These are phyloP conservation scores for Diglossa cyanea DNA, from an alignment of 2,797 vertebrate genomes.

Conservation along the genomic window DNA sequence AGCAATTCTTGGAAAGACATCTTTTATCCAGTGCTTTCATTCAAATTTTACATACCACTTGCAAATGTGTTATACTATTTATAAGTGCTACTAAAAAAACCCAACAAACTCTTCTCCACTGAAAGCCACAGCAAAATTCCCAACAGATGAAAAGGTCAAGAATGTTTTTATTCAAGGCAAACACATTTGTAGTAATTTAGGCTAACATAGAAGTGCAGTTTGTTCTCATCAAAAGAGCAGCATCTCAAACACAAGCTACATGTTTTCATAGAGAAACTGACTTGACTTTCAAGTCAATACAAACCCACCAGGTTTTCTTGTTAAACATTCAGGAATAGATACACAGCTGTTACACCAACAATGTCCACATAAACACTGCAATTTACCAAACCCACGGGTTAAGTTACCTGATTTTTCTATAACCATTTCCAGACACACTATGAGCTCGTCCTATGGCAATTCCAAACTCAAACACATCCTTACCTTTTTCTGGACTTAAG, in stretches of 20 bases:
- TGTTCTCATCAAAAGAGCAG: neutral
- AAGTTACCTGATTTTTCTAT: neutral
- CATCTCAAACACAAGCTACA: neutral
- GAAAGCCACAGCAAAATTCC: neutral
- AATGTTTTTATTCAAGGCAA: neutral
- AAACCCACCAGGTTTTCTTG: neutral
- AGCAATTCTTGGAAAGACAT: neutral
- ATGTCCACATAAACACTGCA: neutral
- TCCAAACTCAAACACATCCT: conserved; percentile 66
- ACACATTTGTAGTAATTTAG: neutral
- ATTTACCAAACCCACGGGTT: neutral
- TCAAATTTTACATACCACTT: neutral
- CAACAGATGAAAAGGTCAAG: conserved; percentile 16
- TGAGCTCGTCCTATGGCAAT: neutral
- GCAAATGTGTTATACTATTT: neutral
- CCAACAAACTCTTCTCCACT: neutral
- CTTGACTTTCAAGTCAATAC: neutral
- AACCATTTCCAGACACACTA: neutral
- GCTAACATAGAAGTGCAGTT: neutral
- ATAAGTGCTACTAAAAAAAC: neutral
- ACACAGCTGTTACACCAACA: neutral
- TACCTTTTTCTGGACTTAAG: conserved; percentile 93
- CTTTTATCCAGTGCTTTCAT: neutral
- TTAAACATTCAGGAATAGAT: neutral
- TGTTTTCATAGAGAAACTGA: neutral